Base-by-base conservation (phyloP, 2,888 invertebrate genomes). In the Volucella zonaria region DNA sequence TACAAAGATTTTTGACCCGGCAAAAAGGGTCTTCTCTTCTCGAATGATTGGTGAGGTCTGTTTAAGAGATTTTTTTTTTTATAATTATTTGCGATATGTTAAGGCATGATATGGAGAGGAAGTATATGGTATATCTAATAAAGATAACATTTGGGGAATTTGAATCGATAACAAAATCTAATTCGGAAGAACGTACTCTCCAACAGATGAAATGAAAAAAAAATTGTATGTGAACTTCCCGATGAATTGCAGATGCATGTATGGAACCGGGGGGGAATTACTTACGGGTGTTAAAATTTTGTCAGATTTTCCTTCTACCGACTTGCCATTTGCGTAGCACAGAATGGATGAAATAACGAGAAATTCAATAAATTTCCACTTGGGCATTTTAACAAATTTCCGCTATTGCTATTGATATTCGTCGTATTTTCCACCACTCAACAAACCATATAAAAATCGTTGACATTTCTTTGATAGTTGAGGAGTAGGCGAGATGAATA, bases 1-100 rank as follows among this genome's bases (percentile, higher is more conserved):
- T 68, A 96, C 93, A 89, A 93, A 94, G 76, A 96, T 93, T 90
- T 95, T 94, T 1, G 96, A 95, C 85, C 94, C 94, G 89, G 94
- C 94, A 91, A 95, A 95, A 88, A 96, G 92, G 70, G 94, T 93
- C 92, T 96, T 93, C 86, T 90, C 89, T 64, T 90, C 89, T 42
- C 87, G 80, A 38, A 88, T 89, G 3, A 88, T 88, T 76, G 88
- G 89, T 2, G 87, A 87, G 66, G 85, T 87, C 91, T 90, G 74
- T 23, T 14, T 40, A 51, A 49, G 42, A 66, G 45, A 70, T 49
- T 10, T 3, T 0, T 0, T 59, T 38, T 9, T 18, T 3, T 31
- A 15, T 18, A 10, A 31, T 66, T 61, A 2, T 9, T 45, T 52
- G 15, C 31, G 47, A 38, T 11, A 10, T 1, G 47, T 6, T 15